Evolutionary conservation across 2,113 vertebrate species (phyloP), one percentile per base, ranked within the genome.

Genomic region (Catharus minimus): DNA sequence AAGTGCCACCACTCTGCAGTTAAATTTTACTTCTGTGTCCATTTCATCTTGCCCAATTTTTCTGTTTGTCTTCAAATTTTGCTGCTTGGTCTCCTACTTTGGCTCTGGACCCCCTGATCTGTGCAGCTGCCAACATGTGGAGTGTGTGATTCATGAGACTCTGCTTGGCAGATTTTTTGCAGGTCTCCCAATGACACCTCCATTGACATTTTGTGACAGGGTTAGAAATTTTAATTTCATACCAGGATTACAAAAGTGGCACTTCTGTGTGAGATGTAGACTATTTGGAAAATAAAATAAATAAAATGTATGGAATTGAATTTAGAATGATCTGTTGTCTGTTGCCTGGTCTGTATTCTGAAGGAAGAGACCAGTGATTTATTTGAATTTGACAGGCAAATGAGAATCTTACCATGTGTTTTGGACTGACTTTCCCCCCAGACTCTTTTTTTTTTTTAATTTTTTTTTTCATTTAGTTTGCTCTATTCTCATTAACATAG

Each of bases 371-470:
- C 50, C 23, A 49, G 58, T 55, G 30, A 92, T 92, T 76, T 85
- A 79, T 55, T 87, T n/a, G n/a, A 85, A 82, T 89, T 76, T 86
- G 71, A 89, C 43, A 90, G 61, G 38, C 15, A 90, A 95, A 92
- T 85, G 39, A 86, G 69, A 84, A 75, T 67, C 52, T 87, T 90
- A 74, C 13, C 19, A 39, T 43, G 27, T 89, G 17, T 66, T 92
- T 93, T 58, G 39, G 30, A 65, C 24, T 76, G 33, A 62, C 36
- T 71, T 88, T 38, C 28, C 15, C 20, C 17, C 41, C 17, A 26
- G 32, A 13, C 4, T 74, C 80, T 86, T 60, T 33, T 33, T 33
- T 82, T 86, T 64, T n/a, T n/a, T n/a, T n/a, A n/a, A n/a, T n/a
- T n/a, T n/a, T n/a, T 89, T 82, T 85, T 73, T 64, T 84, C 79